Conservation (phyloP, 1,140 invertebrate genomes). For the Druon quercuslanigerum region DNA sequence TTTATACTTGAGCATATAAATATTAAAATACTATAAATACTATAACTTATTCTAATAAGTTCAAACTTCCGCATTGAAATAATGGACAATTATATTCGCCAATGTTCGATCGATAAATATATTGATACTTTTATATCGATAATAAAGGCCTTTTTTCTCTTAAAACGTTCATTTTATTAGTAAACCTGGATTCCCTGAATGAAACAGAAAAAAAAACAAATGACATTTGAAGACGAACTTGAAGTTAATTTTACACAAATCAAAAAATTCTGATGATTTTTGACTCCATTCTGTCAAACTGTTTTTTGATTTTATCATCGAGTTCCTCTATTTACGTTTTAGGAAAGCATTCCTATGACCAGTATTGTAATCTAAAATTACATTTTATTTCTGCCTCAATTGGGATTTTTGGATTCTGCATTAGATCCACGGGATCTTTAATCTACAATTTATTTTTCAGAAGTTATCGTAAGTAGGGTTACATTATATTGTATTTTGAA, state of each 20-base stretch:
- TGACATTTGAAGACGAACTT: neutral
- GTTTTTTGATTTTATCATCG: conserved; percentile 52
- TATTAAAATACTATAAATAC: neutral
- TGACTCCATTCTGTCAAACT: conserved; percentile 50
- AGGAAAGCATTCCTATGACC: conserved; percentile 41
- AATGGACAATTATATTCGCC: conserved; percentile 5
- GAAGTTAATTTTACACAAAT: neutral
- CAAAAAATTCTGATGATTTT: conserved; percentile 46
- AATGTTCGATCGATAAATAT: conserved; percentile 24
- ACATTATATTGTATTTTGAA: neutral
- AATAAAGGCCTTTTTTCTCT: conserved; percentile 28
- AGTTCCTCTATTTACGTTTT: conserved; percentile 51
- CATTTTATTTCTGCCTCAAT: conserved; percentile 46
- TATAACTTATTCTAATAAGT: neutral
- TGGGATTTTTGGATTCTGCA: conserved; percentile 50
- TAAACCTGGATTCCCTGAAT: neutral
- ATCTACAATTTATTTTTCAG: conserved; percentile 48
- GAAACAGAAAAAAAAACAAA: neutral
- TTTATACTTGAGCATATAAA: neutral
- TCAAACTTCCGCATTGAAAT: conserved; percentile 10
- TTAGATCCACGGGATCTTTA: conserved; percentile 44
- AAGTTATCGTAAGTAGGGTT: conserved; percentile 51
- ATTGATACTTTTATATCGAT: conserved; percentile 27
- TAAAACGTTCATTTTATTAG: neutral
- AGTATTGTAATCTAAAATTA: conserved; percentile 37